Evolutionary conservation across 2,113 vertebrate species (phyloP).

Genomic region (Chaetodon auriga): DNA sequence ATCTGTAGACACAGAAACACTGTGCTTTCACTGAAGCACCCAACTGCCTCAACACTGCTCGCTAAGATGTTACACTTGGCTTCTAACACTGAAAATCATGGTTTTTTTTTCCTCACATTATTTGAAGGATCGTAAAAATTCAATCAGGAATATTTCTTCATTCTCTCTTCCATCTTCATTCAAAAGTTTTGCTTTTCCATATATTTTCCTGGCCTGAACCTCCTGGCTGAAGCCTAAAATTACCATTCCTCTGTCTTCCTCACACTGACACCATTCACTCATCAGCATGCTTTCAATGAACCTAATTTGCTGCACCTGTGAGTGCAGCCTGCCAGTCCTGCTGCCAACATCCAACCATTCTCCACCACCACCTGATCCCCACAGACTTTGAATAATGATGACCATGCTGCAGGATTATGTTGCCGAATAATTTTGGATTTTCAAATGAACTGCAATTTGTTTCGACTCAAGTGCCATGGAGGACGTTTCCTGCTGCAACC

Average conservation of each 20-base stretch:
- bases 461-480: conserved; percentile 79
- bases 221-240: background rate
- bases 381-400: conserved; percentile 11
- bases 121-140: background rate
- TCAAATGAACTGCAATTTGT: background rate
- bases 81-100: too few relatives aligned
- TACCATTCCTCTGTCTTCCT: too few relatives aligned
- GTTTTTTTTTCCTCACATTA: background rate
- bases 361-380: background rate
- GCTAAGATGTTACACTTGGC: background rate
- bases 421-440: background rate
- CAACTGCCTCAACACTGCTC: background rate
- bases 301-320: conserved; percentile 1
- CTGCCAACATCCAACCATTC: background rate
- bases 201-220: background rate
- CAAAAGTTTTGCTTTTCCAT: background rate
- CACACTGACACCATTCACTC: background rate
- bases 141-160: background rate
- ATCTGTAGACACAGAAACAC: background rate
- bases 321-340: background rate
- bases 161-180: background rate
- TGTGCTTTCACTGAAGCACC: background rate
- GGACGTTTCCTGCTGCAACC: conserved; percentile 80
- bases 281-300: conserved; percentile 17
- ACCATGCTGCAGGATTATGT: background rate